These are phyloP conservation scores for Orientallactaga bullata DNA, from an alignment of 2,113 vertebrate genomes.

Conservation along the genomic window DNA sequence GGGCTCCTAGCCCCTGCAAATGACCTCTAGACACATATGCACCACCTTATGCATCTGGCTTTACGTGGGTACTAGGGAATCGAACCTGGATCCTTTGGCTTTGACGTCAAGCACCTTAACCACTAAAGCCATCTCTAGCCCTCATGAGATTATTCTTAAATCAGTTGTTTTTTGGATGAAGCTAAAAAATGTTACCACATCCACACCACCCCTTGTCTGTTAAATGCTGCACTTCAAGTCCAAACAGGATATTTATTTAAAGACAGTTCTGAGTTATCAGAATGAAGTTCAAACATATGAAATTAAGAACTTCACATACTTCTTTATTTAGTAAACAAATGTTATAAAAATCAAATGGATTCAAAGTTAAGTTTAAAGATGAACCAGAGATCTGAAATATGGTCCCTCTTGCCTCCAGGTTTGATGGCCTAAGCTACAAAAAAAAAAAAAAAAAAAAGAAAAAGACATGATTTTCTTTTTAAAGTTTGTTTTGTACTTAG, in stretches of 20 bases:
- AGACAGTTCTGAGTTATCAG: not conserved
- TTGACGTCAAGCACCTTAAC: too few relatives aligned
- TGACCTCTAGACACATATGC: too few relatives aligned
- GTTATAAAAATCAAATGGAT: not conserved
- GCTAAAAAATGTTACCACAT: not conserved
- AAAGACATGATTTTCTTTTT: not conserved
- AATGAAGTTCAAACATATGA: slow-evolving; percentile 3
- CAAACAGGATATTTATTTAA: not conserved
- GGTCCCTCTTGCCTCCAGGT: not conserved
- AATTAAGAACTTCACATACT: not conserved
- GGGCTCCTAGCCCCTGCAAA: too few relatives aligned
- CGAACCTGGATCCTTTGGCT: too few relatives aligned
- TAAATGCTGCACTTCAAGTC: not conserved
- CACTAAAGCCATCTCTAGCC: too few relatives aligned
- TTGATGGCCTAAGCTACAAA: not conserved
- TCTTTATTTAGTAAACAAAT: not conserved
- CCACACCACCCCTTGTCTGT: slow-evolving; percentile 8
- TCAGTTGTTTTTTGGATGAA: not conserved
- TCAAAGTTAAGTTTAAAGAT: not conserved
- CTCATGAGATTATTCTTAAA: slow-evolving; percentile 37
- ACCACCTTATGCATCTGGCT: too few relatives aligned
- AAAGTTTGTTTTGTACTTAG: not conserved
- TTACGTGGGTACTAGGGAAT: too few relatives aligned
- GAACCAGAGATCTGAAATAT: not conserved
- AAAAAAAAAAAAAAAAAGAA: not conserved